Percentiles rank a stretch among this genome's conserved stretches.
Evolutionary conservation across 2,797 vertebrate species (phyloP).

Genomic region (Neosalanx taihuensis): DNA sequence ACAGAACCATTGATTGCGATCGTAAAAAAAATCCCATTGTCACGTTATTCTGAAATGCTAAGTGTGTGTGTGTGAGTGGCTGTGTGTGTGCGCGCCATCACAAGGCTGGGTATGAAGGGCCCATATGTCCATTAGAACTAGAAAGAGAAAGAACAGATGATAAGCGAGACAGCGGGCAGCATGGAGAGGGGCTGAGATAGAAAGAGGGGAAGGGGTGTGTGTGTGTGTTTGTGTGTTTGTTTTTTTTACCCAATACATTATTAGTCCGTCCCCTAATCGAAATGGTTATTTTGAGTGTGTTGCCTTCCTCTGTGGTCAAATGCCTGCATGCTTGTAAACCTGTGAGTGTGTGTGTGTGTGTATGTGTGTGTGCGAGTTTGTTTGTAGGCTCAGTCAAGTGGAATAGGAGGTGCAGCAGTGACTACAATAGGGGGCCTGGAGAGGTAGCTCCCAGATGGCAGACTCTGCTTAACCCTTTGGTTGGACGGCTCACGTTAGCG

Average conservation of each 20-base stretch:
- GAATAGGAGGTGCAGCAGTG: conserved; percentile 67
- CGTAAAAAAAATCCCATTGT: conserved; percentile 65
- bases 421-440: conserved; percentile 72
- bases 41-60: conserved; percentile 54
- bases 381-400: conserved; percentile 65
- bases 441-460: conserved; percentile 62
- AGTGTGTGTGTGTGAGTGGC: conserved; percentile 24
- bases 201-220: conserved; percentile 29
- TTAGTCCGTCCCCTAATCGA: conserved; percentile 16
- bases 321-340: conserved; percentile 33
- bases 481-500: conserved; percentile 33
- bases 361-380: conserved; percentile 29
- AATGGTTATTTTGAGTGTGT: conserved; percentile 27
- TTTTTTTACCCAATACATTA: conserved; percentile 4
- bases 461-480: conserved; percentile 66
- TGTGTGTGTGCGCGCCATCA: conserved; percentile 30
- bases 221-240: conserved; percentile 40
- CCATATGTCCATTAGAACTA: conserved; percentile 70
- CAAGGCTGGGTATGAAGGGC: conserved; percentile 57
- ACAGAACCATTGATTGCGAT: conserved; percentile 60
- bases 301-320: conserved; percentile 17
- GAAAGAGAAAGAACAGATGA: conserved; percentile 65
- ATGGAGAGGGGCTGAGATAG: conserved; percentile 39
- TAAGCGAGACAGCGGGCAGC: conserved; percentile 54
- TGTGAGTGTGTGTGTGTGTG: conserved; percentile 41